A percentile compares a stretch with the other conserved stretches of the same genome.
Conservation (phyloP, 2,797 vertebrate genomes). For the Cuculus canorus region DNA sequence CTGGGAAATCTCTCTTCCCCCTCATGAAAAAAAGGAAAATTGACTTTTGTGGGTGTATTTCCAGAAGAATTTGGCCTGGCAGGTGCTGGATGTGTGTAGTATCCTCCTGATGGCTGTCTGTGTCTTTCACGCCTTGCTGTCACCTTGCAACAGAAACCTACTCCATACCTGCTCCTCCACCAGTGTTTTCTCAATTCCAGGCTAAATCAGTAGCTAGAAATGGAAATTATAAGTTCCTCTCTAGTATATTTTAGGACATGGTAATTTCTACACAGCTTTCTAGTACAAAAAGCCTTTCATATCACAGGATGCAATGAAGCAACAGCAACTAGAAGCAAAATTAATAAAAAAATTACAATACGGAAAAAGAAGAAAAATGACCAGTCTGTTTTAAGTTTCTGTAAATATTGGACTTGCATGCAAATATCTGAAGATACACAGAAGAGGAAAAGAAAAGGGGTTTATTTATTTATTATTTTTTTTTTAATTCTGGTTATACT, state of each 20-base stretch:
- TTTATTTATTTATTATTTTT: too few species aligned
- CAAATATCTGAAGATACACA: background rate
- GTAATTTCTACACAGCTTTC: background rate
- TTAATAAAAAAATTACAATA: background rate
- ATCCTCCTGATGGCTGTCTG: fast-evolving
- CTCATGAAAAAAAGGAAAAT: background rate
- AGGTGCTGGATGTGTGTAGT: background rate
- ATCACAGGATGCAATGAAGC: background rate
- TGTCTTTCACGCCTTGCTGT: background rate
- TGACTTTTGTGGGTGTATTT: background rate
- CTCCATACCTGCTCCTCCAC: background rate
- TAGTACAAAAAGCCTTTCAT: background rate
- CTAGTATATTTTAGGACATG: background rate
- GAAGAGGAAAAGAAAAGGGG: background rate
- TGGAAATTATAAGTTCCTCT: background rate
- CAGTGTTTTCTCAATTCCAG: background rate
- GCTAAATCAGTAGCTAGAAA: background rate
- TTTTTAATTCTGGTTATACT: background rate
- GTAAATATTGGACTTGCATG: background rate
- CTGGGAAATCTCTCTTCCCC: background rate
- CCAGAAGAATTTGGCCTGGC: background rate
- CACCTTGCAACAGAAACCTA: fast-evolving
- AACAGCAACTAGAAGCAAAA: background rate
- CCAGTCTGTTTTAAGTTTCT: background rate
- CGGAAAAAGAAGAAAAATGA: background rate